Evolutionary conservation across 2,888 invertebrate genomes (phyloP).

Genomic region (Microplitis manilae): DNA sequence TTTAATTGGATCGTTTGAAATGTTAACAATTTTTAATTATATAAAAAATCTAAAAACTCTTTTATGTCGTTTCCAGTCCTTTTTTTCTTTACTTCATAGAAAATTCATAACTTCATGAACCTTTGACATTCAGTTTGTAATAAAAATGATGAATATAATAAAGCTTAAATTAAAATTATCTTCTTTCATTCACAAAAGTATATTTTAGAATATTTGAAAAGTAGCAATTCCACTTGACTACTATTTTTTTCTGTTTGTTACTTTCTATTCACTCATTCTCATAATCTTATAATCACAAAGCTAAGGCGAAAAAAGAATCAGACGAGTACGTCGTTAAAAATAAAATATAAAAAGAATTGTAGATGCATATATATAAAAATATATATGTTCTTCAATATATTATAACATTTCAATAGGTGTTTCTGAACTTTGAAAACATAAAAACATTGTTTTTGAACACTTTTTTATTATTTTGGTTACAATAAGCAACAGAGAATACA

Average conservation of each 20-base stretch:
- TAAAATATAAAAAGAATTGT: not conserved
- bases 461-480: no score
- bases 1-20: no score
- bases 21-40: no score
- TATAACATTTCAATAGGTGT: no score
- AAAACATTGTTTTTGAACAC: no score
- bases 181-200: not conserved
- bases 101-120: not conserved
- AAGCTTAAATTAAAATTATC: not conserved
- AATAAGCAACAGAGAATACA: no score
- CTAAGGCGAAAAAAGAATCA: not conserved
- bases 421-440: no score
- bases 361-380: not conserved
- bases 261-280: not conserved
- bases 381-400: no score
- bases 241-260: not conserved
- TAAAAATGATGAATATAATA: not conserved
- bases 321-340: not conserved
- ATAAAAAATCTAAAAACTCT: not conserved
- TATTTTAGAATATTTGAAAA: not conserved
- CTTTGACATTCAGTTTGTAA: not conserved
- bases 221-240: not conserved
- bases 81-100: not conserved
- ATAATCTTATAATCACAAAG: not conserved
- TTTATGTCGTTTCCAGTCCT: not conserved